Conservation (phyloP, 2,888 invertebrate species). For the Trachelus iudaicus region DNA sequence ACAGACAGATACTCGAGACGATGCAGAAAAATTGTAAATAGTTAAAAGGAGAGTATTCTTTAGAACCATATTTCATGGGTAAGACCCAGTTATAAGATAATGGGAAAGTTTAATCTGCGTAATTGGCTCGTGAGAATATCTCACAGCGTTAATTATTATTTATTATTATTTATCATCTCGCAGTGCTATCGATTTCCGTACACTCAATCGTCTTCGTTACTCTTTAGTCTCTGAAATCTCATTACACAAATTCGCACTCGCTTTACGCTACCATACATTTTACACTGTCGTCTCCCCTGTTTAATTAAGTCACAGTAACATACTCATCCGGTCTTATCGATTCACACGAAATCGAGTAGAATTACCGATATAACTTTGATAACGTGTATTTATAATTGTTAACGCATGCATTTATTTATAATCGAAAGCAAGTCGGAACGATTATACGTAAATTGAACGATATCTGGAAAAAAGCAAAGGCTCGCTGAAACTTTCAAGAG, state of each 20-base stretch:
- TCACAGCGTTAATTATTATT: neutral
- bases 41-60: neutral
- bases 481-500: neutral
- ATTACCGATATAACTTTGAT: neutral
- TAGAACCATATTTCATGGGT: neutral
- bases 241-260: neutral
- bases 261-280: neutral
- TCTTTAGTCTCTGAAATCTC: neutral
- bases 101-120: neutral
- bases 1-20: neutral
- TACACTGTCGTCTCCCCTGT: neutral
- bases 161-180: neutral
- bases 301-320: neutral
- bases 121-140: neutral
- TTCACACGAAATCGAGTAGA: neutral
- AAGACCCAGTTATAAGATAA: neutral
- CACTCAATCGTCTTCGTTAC: neutral
- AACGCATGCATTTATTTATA: neutral
- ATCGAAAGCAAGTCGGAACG: neutral
- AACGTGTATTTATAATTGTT: neutral
- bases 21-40: neutral
- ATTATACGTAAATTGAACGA: neutral
- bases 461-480: neutral
- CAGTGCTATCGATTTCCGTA: neutral
- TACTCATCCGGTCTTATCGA: neutral